Conservation (phyloP, 1,140 invertebrate genomes). For the Nixonia krombeini region DNA sequence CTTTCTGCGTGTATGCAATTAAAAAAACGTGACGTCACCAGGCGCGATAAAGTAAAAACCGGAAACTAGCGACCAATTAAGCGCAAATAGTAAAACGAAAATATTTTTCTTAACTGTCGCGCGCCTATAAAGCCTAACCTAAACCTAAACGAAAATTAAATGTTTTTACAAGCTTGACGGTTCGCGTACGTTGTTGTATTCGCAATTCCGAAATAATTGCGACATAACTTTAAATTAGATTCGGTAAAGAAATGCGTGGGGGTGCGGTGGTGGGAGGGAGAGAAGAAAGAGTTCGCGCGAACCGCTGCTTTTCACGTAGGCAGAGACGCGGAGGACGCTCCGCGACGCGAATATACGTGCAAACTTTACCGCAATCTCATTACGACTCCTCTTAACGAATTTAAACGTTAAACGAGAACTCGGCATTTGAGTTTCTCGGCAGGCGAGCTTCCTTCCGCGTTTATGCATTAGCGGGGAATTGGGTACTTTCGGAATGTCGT, state of each 20-base stretch:
- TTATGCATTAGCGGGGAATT: constrained; percentile 39
- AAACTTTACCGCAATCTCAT: constrained; percentile 63
- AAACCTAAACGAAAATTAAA: no score
- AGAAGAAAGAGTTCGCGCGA: constrained; percentile 32
- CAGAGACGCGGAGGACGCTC: constrained; percentile 26
- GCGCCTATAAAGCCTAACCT: no score
- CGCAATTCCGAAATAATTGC: constrained; percentile 19
- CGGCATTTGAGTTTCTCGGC: constrained; percentile 62
- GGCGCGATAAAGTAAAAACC: no score
- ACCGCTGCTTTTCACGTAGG: constrained; percentile 12
- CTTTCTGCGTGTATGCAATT: no score
- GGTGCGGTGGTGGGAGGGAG: constrained; percentile 23
- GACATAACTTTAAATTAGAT: constrained; percentile 44
- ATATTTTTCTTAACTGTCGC: no score
- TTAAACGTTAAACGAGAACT: constrained; percentile 61
- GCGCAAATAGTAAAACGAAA: no score
- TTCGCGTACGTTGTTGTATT: constrained; percentile 3
- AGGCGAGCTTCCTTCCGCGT: constrained; percentile 30
- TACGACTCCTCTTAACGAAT: constrained; percentile 65
- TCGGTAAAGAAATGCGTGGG: constrained; percentile 32
- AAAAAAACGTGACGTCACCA: no score
- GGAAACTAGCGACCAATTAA: no score
- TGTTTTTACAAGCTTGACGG: neutral
- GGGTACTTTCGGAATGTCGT: constrained; percentile 47
- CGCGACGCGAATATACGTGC: constrained; percentile 37